Conservation (phyloP, 2,888 invertebrate species). For the Venusia cambrica region DNA sequence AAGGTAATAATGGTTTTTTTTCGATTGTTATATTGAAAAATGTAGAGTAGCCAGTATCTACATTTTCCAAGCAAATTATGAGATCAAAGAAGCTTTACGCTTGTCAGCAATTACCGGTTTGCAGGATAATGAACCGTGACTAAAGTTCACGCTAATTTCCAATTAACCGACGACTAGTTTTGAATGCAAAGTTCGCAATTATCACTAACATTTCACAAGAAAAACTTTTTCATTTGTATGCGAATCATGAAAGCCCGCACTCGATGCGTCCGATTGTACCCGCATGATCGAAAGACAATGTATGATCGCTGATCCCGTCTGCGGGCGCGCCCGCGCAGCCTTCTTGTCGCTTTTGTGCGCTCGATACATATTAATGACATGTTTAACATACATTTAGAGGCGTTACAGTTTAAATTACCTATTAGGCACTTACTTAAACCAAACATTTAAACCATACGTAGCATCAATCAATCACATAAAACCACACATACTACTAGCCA, state of each 20-base stretch:
- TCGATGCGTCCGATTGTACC: slow-evolving; percentile 55
- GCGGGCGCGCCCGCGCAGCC: slow-evolving; percentile 60
- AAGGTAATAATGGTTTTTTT: too few relatives aligned
- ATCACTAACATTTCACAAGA: slow-evolving; percentile 35
- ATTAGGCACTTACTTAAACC: too few relatives aligned
- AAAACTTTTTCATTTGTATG: slow-evolving; percentile 64
- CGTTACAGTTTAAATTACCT: too few relatives aligned
- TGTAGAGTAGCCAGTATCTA: too few relatives aligned
- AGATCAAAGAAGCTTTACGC: slow-evolving; percentile 21
- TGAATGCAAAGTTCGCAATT: slow-evolving; percentile 23
- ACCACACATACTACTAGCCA: too few relatives aligned
- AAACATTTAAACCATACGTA: too few relatives aligned
- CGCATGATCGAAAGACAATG: slow-evolving; percentile 59
- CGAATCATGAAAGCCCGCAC: slow-evolving; percentile 50
- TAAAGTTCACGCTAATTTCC: slow-evolving; percentile 16
- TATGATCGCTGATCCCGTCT: slow-evolving; percentile 38
- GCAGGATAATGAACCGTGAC: slow-evolving; percentile 16
- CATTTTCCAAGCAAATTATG: slow-evolving; percentile 8
- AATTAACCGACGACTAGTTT: too few relatives aligned
- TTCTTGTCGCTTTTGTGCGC: slow-evolving; percentile 47
- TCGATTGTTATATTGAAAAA: too few relatives aligned
- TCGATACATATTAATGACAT: slow-evolving; percentile 67
- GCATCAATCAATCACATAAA: too few relatives aligned
- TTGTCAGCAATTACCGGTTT: slow-evolving; percentile 13
- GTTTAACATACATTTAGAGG: slow-evolving; percentile 44